A percentile compares a stretch with the other conserved stretches of the same genome.
These are phyloP conservation scores for Lithodes maja DNA, from an alignment of 2,888 invertebrate species.

Conservation along the genomic window DNA sequence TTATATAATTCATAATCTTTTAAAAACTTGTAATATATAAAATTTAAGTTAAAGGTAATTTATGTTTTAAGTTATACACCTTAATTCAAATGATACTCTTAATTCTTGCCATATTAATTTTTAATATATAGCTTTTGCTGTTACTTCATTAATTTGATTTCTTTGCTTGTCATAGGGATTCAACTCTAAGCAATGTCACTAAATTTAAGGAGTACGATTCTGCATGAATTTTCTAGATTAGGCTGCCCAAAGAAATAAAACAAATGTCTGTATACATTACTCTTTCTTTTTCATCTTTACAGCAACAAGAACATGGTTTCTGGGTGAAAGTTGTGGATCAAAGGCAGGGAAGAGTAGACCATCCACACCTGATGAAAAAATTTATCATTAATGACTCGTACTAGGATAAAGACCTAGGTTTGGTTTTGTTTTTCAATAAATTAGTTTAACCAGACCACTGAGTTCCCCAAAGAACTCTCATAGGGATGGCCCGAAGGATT, in stretches of 20 bases:
- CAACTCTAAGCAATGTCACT: not conserved
- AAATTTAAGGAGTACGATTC: not conserved
- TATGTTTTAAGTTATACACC: not conserved
- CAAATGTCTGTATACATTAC: conserved; percentile 25
- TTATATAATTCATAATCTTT: not conserved
- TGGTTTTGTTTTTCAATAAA: no score
- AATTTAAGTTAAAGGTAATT: not conserved
- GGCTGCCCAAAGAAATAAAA: not conserved
- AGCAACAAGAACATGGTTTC: conserved; percentile 45
- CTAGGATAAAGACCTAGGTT: no score
- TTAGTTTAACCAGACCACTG: no score
- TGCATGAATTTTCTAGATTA: not conserved
- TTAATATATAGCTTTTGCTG: not conserved
- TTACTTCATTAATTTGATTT: not conserved
- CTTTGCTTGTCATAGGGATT: not conserved
- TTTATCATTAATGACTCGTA: no score
- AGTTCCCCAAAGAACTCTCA: no score
- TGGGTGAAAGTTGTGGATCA: conserved; percentile 33
- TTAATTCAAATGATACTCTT: not conserved
- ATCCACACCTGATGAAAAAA: conserved; percentile 36
- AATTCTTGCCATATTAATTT: not conserved
- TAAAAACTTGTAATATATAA: not conserved
- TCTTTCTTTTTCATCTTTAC: conserved; percentile 33
- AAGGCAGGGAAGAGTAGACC: conserved; percentile 50
- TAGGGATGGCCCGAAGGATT: no score